phyloP scores from a whole-genome alignment of 2,888 invertebrate genomes.

The Mythimna vitellina region DNA sequence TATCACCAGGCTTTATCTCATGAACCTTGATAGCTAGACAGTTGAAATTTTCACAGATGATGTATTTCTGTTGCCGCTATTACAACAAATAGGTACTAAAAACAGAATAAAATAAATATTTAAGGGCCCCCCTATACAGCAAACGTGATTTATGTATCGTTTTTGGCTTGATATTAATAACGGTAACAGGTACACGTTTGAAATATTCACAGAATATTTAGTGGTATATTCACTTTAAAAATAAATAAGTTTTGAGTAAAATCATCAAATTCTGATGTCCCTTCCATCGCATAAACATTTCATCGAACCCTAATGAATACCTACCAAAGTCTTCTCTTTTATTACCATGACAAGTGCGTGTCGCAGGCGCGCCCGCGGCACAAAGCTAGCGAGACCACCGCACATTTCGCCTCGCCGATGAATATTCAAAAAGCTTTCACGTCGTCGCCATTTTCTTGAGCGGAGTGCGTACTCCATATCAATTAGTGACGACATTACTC shows the following conservation, averaged over 20 bases:
- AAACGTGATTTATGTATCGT: too few relatives aligned
- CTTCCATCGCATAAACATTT: background rate
- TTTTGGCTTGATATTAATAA: too few relatives aligned
- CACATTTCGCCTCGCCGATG: conserved; percentile 70
- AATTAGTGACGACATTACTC: conserved; percentile 74
- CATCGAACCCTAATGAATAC: conserved; percentile 15
- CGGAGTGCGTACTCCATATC: conserved; percentile 74
- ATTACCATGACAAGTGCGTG: conserved; percentile 8
- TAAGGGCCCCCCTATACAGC: too few relatives aligned
- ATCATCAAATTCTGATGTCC: background rate
- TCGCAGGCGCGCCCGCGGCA: conserved; percentile 19
- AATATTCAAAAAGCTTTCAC: conserved; percentile 77
- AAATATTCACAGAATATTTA: too few relatives aligned
- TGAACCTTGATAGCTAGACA: too few relatives aligned
- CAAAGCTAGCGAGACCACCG: conserved; percentile 49
- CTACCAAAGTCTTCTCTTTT: background rate
- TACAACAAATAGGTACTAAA: too few relatives aligned
- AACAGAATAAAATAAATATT: too few relatives aligned
- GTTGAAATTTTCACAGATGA: too few relatives aligned
- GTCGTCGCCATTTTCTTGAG: conserved; percentile 71
- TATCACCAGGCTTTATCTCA: too few relatives aligned
- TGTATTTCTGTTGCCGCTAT: too few relatives aligned
- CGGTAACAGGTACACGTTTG: too few relatives aligned
- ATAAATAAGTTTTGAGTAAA: background rate
- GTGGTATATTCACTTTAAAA: too few relatives aligned